Percentiles rank a stretch among this genome's conserved stretches.
phyloP scores from a whole-genome alignment of 2,797 vertebrate genomes.

The Poeciliopsis gracilis region DNA sequence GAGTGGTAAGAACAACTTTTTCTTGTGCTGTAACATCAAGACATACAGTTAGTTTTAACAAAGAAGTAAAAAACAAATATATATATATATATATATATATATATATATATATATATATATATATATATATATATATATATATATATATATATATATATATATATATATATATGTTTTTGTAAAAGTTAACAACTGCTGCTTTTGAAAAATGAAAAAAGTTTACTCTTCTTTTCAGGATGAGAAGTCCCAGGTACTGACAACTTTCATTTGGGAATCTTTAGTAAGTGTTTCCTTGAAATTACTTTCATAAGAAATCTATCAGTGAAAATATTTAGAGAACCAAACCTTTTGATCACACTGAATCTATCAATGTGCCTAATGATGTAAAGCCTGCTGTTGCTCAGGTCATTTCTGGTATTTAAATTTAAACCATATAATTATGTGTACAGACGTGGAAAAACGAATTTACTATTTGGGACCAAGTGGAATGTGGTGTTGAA shows the following conservation, averaged over 20 bases:
- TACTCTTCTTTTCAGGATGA: slow-evolving; percentile 66
- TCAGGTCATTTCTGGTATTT: not conserved
- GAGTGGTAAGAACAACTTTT: slow-evolving; percentile 65
- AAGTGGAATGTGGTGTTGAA: slow-evolving; percentile 61
- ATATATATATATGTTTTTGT: too few relatives aligned
- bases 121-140: too few relatives aligned
- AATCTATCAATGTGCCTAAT: not conserved
- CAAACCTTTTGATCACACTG: not conserved
- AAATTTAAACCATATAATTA: not conserved
- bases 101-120: too few relatives aligned
- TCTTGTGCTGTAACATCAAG: not conserved
- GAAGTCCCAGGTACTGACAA: slow-evolving; percentile 75
- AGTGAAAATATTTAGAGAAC: not conserved
- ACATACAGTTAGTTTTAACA: too few relatives aligned
- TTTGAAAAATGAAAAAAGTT: not conserved
- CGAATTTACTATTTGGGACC: slow-evolving; percentile 76
- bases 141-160: too few relatives aligned
- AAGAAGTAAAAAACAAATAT: too few relatives aligned
- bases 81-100: too few relatives aligned
- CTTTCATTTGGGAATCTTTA: slow-evolving; percentile 69
- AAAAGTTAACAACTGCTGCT: not conserved
- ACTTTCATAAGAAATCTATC: not conserved
- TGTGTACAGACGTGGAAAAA: slow-evolving; percentile 69
- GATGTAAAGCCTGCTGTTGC: not conserved
- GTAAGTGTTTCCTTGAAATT: slow-evolving; percentile 53